A percentile compares a stretch with the other conserved stretches of the same genome.
Evolutionary conservation across 1,140 invertebrate species (phyloP).

Genomic region (Elysia chlorotica): DNA sequence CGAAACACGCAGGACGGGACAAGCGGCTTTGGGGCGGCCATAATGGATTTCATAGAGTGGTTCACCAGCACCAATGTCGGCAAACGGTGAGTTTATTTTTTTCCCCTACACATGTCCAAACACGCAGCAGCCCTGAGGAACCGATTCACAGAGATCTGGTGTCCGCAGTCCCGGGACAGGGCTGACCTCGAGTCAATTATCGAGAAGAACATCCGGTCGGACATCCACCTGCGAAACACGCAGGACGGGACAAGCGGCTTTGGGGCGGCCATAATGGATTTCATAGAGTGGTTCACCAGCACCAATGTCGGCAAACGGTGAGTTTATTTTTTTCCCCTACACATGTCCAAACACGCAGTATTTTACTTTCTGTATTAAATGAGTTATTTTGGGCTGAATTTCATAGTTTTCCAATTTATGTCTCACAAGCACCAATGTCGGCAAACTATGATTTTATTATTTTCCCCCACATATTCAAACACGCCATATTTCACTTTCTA

Average conservation of each 20-base stretch:
- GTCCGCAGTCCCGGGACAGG: constrained; percentile 72
- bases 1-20: constrained; percentile 66
- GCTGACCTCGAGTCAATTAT: constrained; percentile 80
- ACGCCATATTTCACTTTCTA: no score
- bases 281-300: constrained; percentile 77
- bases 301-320: constrained; percentile 76
- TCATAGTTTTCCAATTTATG: no score
- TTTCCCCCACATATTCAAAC: no score
- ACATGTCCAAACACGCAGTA: no score
- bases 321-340: no score
- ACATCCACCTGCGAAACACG: constrained; percentile 65
- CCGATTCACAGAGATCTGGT: constrained; percentile 99
- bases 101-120: no score
- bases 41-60: constrained; percentile 83
- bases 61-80: constrained; percentile 74
- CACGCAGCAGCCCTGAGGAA: constrained; percentile 96
- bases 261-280: constrained; percentile 75
- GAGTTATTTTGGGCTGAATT: no score
- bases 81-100: no score
- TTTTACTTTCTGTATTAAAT: no score
- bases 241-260: constrained; percentile 69
- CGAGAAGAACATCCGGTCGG: constrained; percentile 75
- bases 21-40: constrained; percentile 70
- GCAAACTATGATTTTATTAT: no score
- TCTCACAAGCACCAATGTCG: no score